These are phyloP conservation scores for Stegodyphus mimosarum DNA, from an alignment of 1,140 invertebrate genomes.

Conservation along the genomic window DNA sequence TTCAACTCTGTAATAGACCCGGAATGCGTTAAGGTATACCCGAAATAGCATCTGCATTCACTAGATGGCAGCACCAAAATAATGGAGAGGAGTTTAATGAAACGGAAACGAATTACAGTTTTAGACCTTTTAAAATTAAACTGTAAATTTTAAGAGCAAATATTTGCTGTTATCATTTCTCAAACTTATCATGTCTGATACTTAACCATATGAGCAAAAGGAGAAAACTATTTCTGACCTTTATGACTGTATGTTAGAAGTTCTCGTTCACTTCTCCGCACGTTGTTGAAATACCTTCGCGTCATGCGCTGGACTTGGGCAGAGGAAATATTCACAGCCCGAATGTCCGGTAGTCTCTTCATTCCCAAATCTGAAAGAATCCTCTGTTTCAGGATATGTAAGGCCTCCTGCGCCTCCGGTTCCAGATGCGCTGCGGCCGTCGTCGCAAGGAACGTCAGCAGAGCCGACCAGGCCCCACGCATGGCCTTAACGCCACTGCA, in stretches of 20 bases:
- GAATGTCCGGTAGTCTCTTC: neutral
- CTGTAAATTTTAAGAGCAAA: no score
- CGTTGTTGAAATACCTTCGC: neutral
- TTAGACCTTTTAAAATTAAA: no score
- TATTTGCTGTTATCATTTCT: no score
- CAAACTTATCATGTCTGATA: no score
- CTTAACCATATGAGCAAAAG: no score
- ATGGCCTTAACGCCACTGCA: neutral
- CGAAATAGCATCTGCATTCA: no score
- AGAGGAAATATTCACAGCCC: neutral
- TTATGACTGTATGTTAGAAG: neutral
- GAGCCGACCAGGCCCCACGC: conserved; percentile 11
- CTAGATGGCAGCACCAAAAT: no score
- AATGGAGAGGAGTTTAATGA: no score
- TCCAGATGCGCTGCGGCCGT: neutral
- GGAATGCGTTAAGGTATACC: no score
- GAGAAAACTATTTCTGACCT: neutral
- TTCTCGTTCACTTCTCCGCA: neutral
- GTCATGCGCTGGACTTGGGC: neutral
- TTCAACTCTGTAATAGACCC: no score
- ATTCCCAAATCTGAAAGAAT: neutral
- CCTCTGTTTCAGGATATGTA: neutral
- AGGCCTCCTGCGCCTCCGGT: neutral
- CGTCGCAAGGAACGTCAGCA: neutral
- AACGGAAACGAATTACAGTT: no score